Conservation (phyloP, 1,140 invertebrate species). For the Polypedilum pembai region DNA sequence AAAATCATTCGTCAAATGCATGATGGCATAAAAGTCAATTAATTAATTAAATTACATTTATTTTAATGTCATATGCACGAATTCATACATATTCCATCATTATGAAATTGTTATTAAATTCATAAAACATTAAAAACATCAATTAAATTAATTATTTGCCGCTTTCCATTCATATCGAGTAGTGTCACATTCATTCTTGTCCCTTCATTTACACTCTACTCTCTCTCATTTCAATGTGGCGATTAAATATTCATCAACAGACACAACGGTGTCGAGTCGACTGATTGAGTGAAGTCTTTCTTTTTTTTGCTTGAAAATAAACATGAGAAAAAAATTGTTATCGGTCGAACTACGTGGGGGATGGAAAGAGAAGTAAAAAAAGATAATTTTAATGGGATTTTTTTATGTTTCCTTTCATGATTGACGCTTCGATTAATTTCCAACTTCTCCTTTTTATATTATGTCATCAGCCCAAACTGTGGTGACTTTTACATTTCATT, state of each 20-base stretch:
- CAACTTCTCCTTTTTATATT: background rate
- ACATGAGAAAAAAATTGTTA: background rate
- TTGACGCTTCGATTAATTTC: slow-evolving; percentile 24
- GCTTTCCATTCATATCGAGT: no score
- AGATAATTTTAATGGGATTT: background rate
- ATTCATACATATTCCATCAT: no score
- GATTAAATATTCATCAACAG: slow-evolving; percentile 7
- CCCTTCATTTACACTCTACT: no score
- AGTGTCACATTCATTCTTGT: no score
- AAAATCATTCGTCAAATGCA: no score
- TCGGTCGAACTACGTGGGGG: background rate
- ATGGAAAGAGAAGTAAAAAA: background rate
- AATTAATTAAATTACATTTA: no score
- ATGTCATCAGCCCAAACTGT: background rate
- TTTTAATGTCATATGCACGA: no score
- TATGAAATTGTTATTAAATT: no score
- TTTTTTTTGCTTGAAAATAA: background rate
- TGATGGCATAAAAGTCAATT: no score
- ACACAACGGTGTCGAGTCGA: background rate
- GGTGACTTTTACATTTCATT: background rate
- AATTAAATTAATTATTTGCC: no score
- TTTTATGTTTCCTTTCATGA: background rate
- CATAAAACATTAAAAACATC: no score
- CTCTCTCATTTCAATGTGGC: background rate
- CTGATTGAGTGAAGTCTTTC: background rate